A percentile compares a stretch with the other conserved stretches of the same genome.
Conservation (phyloP, 2,797 vertebrate genomes). For the Pseudomugil gertrudae region DNA sequence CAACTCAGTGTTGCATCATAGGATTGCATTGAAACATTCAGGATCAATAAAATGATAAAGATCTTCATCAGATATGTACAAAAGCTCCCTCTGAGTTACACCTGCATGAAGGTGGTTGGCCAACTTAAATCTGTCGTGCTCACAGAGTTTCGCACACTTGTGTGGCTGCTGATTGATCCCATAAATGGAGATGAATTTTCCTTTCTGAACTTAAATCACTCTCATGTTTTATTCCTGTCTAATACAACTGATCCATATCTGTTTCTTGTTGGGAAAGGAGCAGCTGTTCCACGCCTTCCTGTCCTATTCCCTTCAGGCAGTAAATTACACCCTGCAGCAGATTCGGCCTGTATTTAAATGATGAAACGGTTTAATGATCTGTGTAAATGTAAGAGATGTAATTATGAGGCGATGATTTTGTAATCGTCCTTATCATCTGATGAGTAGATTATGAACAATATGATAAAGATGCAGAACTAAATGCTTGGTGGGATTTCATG, state of each 20-base stretch:
- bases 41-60: too few relatives aligned
- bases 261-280: too few relatives aligned
- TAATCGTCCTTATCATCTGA: neutral
- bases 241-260: too few relatives aligned
- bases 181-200: neutral
- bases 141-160: neutral
- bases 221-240: neutral
- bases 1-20: too few relatives aligned
- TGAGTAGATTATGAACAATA: neutral
- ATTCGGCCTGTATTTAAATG: neutral
- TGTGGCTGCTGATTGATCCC: neutral
- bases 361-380: neutral
- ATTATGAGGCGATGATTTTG: neutral
- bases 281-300: neutral
- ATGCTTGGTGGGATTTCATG: neutral
- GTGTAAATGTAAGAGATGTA: neutral
- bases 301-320: neutral
- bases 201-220: neutral
- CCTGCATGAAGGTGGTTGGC: too few relatives aligned
- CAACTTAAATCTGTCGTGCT: neutral
- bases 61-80: too few relatives aligned
- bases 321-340: neutral
- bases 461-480: neutral
- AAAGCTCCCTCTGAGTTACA: too few relatives aligned
- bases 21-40: too few relatives aligned